Evolutionary conservation across 1,140 invertebrate species (phyloP).

Genomic region (Leptinotarsa texana): DNA sequence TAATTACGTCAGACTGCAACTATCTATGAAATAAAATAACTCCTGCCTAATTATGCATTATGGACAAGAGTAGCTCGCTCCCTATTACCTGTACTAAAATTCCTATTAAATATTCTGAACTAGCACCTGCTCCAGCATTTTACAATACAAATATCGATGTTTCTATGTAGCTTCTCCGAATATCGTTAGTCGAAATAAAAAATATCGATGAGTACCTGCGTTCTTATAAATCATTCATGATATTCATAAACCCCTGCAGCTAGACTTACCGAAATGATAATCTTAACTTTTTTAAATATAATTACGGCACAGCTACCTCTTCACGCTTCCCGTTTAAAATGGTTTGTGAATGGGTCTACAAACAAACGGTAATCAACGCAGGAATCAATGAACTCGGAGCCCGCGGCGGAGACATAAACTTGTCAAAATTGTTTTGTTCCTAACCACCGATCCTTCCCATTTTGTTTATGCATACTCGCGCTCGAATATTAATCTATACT

Average conservation of each 20-base stretch:
- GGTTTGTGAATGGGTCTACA: background rate
- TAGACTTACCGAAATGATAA: background rate
- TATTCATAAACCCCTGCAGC: background rate
- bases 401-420: background rate
- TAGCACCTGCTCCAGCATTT: too few species aligned
- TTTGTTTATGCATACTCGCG: too few species aligned
- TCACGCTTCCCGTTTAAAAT: slow-evolving; percentile 5
- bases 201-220: background rate
- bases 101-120: too few species aligned
- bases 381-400: background rate
- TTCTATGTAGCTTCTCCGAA: too few species aligned
- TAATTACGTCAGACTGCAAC: too few species aligned
- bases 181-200: too few species aligned
- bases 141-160: too few species aligned
- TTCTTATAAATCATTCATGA: slow-evolving; percentile 1
- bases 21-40: too few species aligned
- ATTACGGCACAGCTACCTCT: background rate
- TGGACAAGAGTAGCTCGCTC: too few species aligned
- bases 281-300: background rate
- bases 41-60: too few species aligned
- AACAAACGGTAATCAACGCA: slow-evolving; percentile 8
- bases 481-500: too few species aligned
- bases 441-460: background rate
- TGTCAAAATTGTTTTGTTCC: slow-evolving; percentile 3
- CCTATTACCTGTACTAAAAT: too few species aligned